Base-by-base conservation (phyloP, 2,888 invertebrate species). In the Nomada lathburiana region DNA sequence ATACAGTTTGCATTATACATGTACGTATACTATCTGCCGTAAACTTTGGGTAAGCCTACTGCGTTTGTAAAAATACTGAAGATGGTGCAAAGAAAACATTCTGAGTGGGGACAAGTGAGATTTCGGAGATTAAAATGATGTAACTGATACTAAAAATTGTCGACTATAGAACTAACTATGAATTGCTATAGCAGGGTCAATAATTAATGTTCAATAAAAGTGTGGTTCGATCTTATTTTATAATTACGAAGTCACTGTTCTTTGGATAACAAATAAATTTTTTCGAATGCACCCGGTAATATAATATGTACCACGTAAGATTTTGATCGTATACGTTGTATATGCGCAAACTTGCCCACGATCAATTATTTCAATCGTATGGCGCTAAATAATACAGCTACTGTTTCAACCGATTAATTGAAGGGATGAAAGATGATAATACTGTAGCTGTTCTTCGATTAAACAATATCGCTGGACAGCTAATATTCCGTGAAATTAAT, bases 401-500 rank as follows among this genome's bases (percentile, higher is more conserved):
- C 60, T 60, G 50, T 60, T 71, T 36, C 50, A 71, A 29, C 29
- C 42, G 44, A 70, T 70, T 70, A 60, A 70, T 70, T 29, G 11
- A 18, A 36, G 20, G 16, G 36, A n/a, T 42, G 42, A 44, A 64
- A 50, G 20, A 44, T 23, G 55, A 53, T 64, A 72, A 29, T 23
- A 44, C 55, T 16, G 26, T 9, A 63, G 26, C 53, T 23, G 53
- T 64, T 72, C 72, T 64, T 64, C 23, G 20, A 23, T 64, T 72
- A 72, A 53, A 53, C 42, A 44, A 42, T 42, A 44, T n/a, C 42
- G 23, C 16, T 29, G 20, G 36, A 23, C 20, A 52, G 10, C 29
- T 36, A 16, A 18, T 69, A 55, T 69, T 42, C 26, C 18, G 18
- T 2, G 13, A 42, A 26, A 44, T 23, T 44, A 69, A 23, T 55